Conservation (phyloP, 1,140 invertebrate genomes). For the Lucilia sericata region DNA sequence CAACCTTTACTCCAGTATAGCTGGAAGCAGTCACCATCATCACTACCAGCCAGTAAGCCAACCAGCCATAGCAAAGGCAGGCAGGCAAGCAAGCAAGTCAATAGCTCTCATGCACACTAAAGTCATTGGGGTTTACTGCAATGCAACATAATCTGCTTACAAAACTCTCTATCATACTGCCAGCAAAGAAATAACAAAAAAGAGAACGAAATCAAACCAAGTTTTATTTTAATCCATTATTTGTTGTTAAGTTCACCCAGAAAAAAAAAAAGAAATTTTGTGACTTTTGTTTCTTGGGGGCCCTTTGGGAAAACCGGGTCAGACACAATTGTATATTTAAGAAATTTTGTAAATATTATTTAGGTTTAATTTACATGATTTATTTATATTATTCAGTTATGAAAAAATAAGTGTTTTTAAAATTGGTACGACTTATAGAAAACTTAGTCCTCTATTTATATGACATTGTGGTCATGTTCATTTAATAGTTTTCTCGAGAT, state of each 20-base stretch:
- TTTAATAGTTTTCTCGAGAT: no score
- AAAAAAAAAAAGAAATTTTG: neutral
- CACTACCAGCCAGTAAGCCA: no score
- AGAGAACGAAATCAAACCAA: neutral
- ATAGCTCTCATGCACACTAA: neutral
- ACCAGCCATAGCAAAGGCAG: neutral
- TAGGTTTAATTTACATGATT: no score
- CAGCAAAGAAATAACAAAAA: neutral
- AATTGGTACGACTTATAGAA: no score
- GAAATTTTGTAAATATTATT: no score
- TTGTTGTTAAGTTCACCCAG: neutral
- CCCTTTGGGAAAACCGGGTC: neutral
- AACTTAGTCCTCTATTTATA: no score
- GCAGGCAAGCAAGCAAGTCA: neutral
- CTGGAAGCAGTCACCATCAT: no score
- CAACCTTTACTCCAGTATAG: neutral
- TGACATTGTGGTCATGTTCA: no score
- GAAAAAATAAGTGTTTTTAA: no score
- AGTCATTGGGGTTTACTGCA: slow-evolving; percentile 5
- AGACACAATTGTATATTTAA: no score
- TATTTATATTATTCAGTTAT: no score
- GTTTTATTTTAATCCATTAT: neutral
- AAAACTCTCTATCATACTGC: neutral
- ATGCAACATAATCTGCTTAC: slow-evolving; percentile 4
- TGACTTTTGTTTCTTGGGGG: no score